These are phyloP conservation scores for Agelastica alni DNA, from an alignment of 2,888 invertebrate species.

Conservation along the genomic window DNA sequence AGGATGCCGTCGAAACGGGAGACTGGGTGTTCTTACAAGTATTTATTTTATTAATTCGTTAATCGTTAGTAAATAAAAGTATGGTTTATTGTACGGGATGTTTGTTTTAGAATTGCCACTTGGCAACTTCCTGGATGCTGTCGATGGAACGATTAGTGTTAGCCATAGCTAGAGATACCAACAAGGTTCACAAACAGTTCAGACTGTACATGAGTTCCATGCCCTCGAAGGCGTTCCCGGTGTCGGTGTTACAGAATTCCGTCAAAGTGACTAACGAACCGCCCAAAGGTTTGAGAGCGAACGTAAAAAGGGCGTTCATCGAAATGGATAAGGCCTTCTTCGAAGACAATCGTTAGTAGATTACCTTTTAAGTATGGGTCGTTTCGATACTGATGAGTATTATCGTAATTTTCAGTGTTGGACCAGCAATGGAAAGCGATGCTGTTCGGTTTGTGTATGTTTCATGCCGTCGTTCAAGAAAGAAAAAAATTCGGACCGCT, in stretches of 20 bases:
- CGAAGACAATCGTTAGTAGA: constrained; percentile 70
- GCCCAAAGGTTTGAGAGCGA: constrained; percentile 88
- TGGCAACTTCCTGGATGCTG: constrained; percentile 93
- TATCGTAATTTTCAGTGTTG: constrained; percentile 62
- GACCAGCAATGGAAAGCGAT: constrained; percentile 73
- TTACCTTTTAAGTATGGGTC: background rate
- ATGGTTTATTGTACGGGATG: too few relatives aligned
- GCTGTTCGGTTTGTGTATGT: constrained; percentile 85
- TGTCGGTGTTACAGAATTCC: constrained; percentile 89
- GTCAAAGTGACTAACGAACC: constrained; percentile 95
- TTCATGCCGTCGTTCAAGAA: constrained; percentile 92
- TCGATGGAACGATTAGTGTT: constrained; percentile 78
- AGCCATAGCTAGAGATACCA: constrained; percentile 69
- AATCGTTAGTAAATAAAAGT: too few relatives aligned
- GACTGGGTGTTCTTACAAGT: constrained; percentile 91
- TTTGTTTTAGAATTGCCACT: constrained; percentile 80
- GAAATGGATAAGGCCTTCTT: constrained; percentile 81
- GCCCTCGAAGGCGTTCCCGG: constrained; percentile 84
- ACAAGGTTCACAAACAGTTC: constrained; percentile 71
- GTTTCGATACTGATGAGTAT: background rate
- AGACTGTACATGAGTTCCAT: constrained; percentile 87
- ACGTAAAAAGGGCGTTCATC: constrained; percentile 80
- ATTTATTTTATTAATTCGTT: too few relatives aligned
- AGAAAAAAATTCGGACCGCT: constrained; percentile 88
- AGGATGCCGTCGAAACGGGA: constrained; percentile 70